phyloP scores from a whole-genome alignment of 2,888 invertebrate genomes.

The Atethmia centrago region DNA sequence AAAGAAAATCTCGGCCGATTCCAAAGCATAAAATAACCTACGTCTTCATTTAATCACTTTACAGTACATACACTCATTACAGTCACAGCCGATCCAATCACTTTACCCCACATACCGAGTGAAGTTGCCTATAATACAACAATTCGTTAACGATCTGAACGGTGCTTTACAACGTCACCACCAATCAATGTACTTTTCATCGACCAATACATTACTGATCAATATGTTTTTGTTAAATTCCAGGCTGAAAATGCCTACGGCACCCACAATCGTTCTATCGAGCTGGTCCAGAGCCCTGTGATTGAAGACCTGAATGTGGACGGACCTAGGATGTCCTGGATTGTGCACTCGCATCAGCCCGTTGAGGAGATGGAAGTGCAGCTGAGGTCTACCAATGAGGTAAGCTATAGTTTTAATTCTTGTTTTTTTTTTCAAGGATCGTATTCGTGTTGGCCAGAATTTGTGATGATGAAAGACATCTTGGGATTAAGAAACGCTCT shows the following conservation, averaged over 20 bases:
- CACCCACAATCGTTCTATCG: slow-evolving; percentile 81
- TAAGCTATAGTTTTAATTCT: slow-evolving; percentile 51
- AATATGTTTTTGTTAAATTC: slow-evolving; percentile 33
- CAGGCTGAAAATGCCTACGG: slow-evolving; percentile 83
- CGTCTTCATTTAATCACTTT: too few relatives aligned
- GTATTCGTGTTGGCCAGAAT: background rate
- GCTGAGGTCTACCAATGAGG: slow-evolving; percentile 69
- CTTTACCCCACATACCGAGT: background rate
- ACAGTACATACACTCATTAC: background rate
- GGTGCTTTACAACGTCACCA: background rate
- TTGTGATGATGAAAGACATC: too few relatives aligned
- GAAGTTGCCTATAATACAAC: background rate
- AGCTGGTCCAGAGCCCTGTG: slow-evolving; percentile 82
- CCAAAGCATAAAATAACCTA: too few relatives aligned
- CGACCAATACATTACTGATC: background rate
- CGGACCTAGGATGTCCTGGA: slow-evolving; percentile 77
- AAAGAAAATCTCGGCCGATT: too few relatives aligned
- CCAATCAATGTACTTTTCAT: background rate
- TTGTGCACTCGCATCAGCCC: slow-evolving; percentile 81
- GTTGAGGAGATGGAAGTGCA: slow-evolving; percentile 78
- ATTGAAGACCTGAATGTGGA: slow-evolving; percentile 75
- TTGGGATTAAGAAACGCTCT: too few relatives aligned
- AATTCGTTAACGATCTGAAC: background rate
- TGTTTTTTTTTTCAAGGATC: background rate
- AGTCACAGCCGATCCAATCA: background rate